phyloP scores from a whole-genome alignment of 2,113 vertebrate species.

The Pyrgilauda ruficollis region DNA sequence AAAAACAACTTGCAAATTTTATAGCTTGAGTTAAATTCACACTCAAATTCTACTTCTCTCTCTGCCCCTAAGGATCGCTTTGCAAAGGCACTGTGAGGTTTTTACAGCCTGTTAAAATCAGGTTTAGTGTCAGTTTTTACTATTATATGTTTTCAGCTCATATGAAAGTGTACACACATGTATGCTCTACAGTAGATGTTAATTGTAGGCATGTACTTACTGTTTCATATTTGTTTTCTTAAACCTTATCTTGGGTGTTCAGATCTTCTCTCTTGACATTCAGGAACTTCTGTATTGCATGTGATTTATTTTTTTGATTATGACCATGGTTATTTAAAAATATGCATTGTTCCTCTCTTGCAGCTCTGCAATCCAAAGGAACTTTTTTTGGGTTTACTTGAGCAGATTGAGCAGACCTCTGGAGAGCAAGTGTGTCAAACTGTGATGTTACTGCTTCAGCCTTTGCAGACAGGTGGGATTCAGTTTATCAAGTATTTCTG shows the following conservation, averaged over 20 bases:
- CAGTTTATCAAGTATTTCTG: background rate
- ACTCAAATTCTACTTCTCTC: background rate
- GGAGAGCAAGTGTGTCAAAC: constrained; percentile 78
- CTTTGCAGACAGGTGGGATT: constrained; percentile 87
- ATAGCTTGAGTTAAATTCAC: background rate
- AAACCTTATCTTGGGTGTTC: background rate
- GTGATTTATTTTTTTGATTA: background rate
- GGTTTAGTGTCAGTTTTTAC: background rate
- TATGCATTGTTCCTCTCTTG: background rate
- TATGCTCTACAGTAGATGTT: background rate
- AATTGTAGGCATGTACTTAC: background rate
- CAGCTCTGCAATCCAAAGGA: constrained; percentile 94
- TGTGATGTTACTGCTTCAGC: constrained; percentile 83
- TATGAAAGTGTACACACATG: background rate
- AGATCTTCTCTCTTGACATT: background rate
- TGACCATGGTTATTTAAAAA: background rate
- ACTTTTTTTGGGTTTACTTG: constrained; percentile 90
- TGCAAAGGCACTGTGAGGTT: background rate
- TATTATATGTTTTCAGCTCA: background rate
- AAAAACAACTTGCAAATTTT: background rate
- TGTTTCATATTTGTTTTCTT: background rate
- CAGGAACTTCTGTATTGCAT: background rate
- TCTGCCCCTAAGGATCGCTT: background rate
- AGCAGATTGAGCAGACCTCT: constrained; percentile 89
- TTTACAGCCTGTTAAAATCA: background rate